Evolutionary conservation across 2,113 vertebrate species (phyloP).

Genomic region (Hemiprocne comata): DNA sequence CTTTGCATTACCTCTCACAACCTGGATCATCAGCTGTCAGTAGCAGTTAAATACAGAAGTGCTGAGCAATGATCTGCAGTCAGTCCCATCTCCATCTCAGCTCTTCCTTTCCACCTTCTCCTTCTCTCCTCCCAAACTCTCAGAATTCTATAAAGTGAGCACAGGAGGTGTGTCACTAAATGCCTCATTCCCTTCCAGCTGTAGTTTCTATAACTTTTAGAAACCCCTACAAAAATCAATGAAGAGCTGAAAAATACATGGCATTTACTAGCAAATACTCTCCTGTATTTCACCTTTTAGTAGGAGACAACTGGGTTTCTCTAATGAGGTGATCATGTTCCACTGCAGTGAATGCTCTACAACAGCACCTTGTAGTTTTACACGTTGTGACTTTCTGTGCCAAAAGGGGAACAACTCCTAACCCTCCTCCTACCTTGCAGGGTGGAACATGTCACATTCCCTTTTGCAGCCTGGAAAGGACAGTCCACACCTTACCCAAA

Average conservation of each 20-base stretch:
- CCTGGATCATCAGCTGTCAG: constrained; percentile 49
- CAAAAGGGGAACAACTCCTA: no score
- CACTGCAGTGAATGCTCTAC: not conserved
- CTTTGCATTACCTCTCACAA: constrained; percentile 1
- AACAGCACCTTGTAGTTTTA: not conserved
- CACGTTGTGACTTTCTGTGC: not conserved
- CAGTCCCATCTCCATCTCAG: not conserved
- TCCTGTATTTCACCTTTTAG: not conserved
- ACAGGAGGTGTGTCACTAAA: not conserved
- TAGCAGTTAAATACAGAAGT: not conserved
- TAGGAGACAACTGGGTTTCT: not conserved
- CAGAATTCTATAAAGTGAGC: not conserved
- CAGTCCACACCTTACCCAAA: not conserved
- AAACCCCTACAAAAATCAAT: not conserved
- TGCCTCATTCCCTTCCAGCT: not conserved
- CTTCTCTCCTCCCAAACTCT: not conserved
- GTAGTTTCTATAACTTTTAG: not conserved
- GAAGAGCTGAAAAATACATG: not conserved
- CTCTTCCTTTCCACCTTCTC: not conserved
- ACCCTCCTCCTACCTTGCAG: not conserved
- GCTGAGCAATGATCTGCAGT: not conserved
- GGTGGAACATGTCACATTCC: not conserved
- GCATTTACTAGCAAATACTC: not conserved
- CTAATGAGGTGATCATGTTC: not conserved
- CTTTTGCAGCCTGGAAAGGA: not conserved